A percentile compares a stretch with the other conserved stretches of the same genome.
phyloP scores from a whole-genome alignment of 2,888 invertebrate genomes.

The Xanthostigma xanthostigma region DNA sequence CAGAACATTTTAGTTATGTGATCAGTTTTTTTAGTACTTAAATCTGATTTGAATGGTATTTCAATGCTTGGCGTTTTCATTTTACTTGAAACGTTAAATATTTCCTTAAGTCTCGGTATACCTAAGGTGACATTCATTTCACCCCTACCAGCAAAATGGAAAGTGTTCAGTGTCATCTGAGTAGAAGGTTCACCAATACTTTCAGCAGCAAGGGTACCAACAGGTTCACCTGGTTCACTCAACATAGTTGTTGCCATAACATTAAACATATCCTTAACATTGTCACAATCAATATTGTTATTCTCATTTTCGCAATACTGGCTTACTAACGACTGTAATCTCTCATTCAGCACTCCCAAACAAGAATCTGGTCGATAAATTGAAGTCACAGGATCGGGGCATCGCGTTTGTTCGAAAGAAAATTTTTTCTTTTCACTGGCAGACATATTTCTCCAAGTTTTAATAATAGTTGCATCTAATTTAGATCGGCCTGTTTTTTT shows the following conservation, averaged over 20 bases:
- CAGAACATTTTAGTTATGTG: slow-evolving; percentile 34
- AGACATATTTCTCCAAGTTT: slow-evolving; percentile 46
- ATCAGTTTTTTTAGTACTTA: slow-evolving; percentile 42
- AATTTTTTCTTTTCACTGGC: no score
- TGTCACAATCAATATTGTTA: slow-evolving; percentile 19
- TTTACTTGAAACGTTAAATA: slow-evolving; percentile 89
- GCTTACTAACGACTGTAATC: slow-evolving; percentile 50
- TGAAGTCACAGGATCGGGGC: slow-evolving; percentile 63
- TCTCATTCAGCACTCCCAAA: slow-evolving; percentile 76
- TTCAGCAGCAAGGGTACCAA: slow-evolving; percentile 87
- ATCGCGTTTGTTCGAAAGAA: slow-evolving; percentile 18
- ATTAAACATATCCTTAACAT: slow-evolving; percentile 45
- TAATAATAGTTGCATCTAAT: slow-evolving; percentile 41
- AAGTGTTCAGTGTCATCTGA: slow-evolving; percentile 99
- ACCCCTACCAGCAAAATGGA: slow-evolving; percentile 98
- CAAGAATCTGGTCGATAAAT: slow-evolving; percentile 55
- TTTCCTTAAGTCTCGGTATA: slow-evolving; percentile 92
- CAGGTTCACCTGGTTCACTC: slow-evolving; percentile 87
- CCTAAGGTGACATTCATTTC: slow-evolving; percentile 99
- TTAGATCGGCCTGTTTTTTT: slow-evolving; percentile 41
- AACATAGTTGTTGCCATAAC: slow-evolving; percentile 63
- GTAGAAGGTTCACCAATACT: slow-evolving; percentile 99
- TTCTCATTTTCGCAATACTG: slow-evolving; percentile 37
- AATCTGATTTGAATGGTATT: slow-evolving; percentile 55
- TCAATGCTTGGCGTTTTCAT: slow-evolving; percentile 96